Base-by-base conservation (phyloP, 2,797 vertebrate species). In the Discoglossus pictus region DNA sequence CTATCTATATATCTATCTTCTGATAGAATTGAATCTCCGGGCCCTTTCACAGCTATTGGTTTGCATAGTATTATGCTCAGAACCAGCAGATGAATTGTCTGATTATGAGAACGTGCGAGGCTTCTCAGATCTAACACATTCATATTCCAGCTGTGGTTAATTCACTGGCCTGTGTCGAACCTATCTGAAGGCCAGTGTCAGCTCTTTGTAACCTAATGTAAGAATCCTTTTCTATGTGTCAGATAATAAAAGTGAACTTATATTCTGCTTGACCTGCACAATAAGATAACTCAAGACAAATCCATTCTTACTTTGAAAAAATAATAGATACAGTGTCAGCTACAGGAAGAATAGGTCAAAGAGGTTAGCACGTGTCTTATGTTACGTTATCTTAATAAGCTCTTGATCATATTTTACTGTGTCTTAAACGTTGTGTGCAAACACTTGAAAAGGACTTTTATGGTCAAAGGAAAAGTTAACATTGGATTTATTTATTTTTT, bases 131-230 rank as follows among this genome's bases (percentile, higher is more conserved):
- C 16, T 11, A 27, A 13, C 31, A 35, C 35, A 25, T 47, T 48
- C 36, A 48, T 58, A 47, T 17, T 25, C 18, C 31, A 39, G 16
- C 12, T 66, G 43, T 47, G 51, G 53, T 40, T 48, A 56, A 58
- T 56, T 27, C 43, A 47, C 20, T 58, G 53, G 34, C 31, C 52
- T 44, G 9, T 55, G 31, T 65, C 63, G 38, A 25, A 58, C 31
- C 15, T 17, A n/a, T 20, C 40, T 36, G 35, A 54, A 66, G 52
- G 34, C 43, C 43, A 24, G 34, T 44, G 43, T 55, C 52, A 58
- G 15, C 53, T 27, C 16, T 56, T 10, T 50, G 24, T 66, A 39
- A 58, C 64, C 53, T 31, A 31, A 31, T 31, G 27, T 31, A 31
- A 31, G 4, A 31, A 31, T 4, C n/a, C 27, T 31, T 31, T 8